Percentiles rank a stretch among this genome's conserved stretches.
Conservation (phyloP, 2,113 vertebrate species). For the Cygnus atratus region DNA sequence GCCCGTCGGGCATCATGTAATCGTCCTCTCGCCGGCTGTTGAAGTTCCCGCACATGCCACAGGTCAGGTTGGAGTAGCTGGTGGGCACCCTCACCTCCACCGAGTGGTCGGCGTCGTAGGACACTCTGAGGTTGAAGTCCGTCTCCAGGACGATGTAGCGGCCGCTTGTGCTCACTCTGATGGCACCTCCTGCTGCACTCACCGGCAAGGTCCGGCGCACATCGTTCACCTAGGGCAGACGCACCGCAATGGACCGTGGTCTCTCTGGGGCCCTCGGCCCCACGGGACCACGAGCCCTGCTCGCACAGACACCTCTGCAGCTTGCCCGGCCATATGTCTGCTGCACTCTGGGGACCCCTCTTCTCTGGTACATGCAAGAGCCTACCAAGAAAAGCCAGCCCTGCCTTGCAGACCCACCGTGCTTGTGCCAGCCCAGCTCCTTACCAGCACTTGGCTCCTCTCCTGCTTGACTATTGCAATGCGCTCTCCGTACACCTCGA, state of each 20-base stretch:
- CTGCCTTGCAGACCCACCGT: no score
- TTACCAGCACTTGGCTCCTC: slow-evolving; percentile 79
- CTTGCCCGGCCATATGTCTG: neutral
- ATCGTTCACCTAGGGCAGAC: slow-evolving; percentile 77
- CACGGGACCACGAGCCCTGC: accelerated
- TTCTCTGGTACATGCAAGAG: accelerated
- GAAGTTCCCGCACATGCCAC: slow-evolving; percentile 88
- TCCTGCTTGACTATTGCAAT: neutral
- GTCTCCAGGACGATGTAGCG: slow-evolving; percentile 74
- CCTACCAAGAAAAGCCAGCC: neutral
- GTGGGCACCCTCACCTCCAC: slow-evolving; percentile 78
- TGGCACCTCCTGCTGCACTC: slow-evolving; percentile 25
- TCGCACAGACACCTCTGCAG: accelerated
- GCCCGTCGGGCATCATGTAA: slow-evolving; percentile 63
- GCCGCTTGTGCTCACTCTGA: slow-evolving; percentile 70
- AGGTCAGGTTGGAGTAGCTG: slow-evolving; percentile 75
- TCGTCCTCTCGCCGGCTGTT: slow-evolving; percentile 77
- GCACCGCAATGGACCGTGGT: neutral
- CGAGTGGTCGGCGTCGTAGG: slow-evolving; percentile 73
- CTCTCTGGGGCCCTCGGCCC: neutral
- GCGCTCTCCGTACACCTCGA: slow-evolving; percentile 62
- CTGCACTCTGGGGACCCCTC: neutral
- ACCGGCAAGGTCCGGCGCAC: slow-evolving; percentile 80
- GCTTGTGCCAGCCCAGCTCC: no score
- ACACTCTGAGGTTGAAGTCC: slow-evolving; percentile 74